These are phyloP conservation scores for Anthopleura sola DNA, from an alignment of 64 coral and sea anemone species.

Conservation along the genomic window DNA sequence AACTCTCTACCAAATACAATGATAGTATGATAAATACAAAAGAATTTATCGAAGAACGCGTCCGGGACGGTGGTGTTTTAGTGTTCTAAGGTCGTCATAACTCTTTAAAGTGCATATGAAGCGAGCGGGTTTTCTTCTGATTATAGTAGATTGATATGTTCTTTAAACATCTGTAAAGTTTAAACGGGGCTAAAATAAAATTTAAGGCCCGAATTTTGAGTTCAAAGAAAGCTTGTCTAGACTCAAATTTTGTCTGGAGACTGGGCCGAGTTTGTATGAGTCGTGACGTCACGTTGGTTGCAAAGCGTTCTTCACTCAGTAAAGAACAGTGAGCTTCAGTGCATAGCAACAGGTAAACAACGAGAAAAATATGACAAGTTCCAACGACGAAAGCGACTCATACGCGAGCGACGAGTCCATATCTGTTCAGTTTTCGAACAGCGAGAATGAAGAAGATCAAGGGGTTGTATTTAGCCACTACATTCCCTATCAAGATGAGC, in stretches of 20 bases:
- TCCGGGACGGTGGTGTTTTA: too few species aligned
- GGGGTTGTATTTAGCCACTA: background rate
- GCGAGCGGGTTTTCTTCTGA: background rate
- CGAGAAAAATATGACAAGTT: background rate
- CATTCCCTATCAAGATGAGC: background rate
- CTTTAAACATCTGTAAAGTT: background rate
- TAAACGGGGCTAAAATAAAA: background rate
- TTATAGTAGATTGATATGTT: background rate
- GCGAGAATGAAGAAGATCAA: background rate
- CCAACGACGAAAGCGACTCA: background rate
- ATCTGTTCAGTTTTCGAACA: background rate
- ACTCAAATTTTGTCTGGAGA: background rate
- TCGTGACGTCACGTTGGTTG: constrained; percentile 1
- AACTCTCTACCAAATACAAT: too few species aligned
- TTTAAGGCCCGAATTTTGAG: background rate
- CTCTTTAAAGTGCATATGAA: background rate
- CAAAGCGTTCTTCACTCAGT: background rate
- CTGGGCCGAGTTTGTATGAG: background rate
- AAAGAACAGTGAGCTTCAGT: background rate
- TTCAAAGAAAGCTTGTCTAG: background rate
- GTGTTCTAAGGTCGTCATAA: too few species aligned
- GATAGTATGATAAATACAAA: too few species aligned
- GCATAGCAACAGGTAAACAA: background rate
- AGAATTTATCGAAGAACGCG: too few species aligned
- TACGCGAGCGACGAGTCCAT: background rate